These are phyloP conservation scores for Pachliopta kotzebuea DNA, from an alignment of 2,888 invertebrate species.

Conservation along the genomic window DNA sequence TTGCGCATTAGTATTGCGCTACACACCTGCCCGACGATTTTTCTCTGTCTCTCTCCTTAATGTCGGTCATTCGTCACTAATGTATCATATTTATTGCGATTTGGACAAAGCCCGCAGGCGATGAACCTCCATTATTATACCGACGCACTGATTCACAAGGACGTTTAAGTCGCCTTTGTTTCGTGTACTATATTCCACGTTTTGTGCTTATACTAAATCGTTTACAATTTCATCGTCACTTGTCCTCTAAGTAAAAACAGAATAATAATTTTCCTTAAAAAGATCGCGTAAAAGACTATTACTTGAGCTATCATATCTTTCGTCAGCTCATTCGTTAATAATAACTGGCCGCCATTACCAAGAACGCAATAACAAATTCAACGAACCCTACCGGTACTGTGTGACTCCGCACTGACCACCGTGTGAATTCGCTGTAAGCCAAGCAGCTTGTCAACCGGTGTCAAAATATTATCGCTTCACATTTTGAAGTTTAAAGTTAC, in stretches of 20 bases:
- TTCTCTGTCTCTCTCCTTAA: constrained; percentile 75
- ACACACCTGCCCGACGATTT: constrained; percentile 77
- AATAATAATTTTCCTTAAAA: background rate
- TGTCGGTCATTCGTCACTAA: constrained; percentile 77
- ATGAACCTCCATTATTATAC: constrained; percentile 57
- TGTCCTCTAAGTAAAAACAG: constrained; percentile 28
- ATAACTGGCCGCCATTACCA: constrained; percentile 70
- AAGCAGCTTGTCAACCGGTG: constrained; percentile 66
- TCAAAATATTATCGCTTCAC: constrained; percentile 68
- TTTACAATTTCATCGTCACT: background rate
- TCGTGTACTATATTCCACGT: constrained; percentile 35
- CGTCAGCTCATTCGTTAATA: constrained; percentile 45
- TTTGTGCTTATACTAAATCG: constrained; percentile 15
- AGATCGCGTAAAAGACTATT: constrained; percentile 41
- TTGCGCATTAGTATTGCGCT: constrained; percentile 77
- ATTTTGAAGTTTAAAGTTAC: constrained; percentile 59
- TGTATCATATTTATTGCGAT: constrained; percentile 76
- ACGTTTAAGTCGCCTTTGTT: constrained; percentile 52
- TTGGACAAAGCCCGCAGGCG: constrained; percentile 58
- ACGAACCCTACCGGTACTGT: constrained; percentile 79
- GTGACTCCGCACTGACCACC: constrained; percentile 65
- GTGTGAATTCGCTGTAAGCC: constrained; percentile 73
- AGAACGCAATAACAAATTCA: constrained; percentile 80
- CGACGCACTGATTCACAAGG: constrained; percentile 51
- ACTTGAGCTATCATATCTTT: constrained; percentile 64